phyloP scores from a whole-genome alignment of 2,113 vertebrate genomes.

The Ptilorrhoa leucosticta region DNA sequence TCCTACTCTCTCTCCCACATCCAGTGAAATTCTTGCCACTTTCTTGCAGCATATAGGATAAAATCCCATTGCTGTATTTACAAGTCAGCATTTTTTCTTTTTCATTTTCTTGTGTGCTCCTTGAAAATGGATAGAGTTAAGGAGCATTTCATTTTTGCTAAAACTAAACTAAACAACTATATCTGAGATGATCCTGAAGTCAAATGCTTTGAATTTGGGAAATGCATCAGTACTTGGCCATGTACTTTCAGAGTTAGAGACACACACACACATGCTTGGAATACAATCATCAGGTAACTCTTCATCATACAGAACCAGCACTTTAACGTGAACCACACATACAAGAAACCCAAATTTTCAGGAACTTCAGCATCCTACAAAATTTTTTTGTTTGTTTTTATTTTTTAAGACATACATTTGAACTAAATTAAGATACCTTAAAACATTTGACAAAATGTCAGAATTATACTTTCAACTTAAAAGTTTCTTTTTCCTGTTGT shows the following conservation, averaged over 20 bases:
- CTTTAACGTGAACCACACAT: not conserved
- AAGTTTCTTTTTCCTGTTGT: not conserved
- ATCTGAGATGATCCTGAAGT: not conserved
- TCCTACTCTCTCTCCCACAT: not conserved
- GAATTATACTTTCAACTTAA: not conserved
- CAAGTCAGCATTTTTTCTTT: not conserved
- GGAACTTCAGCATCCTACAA: not conserved
- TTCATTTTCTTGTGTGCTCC: not conserved
- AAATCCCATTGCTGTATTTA: not conserved
- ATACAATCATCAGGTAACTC: not conserved
- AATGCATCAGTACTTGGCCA: not conserved
- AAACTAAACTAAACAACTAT: not conserved
- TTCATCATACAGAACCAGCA: not conserved
- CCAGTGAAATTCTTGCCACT: not conserved
- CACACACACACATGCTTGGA: not conserved
- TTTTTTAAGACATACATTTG: not conserved
- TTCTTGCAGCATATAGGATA: not conserved
- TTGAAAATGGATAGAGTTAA: not conserved
- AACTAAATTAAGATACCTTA: not conserved
- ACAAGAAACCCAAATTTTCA: not conserved
- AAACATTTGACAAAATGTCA: not conserved
- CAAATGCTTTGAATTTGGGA: not conserved
- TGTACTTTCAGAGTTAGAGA: not conserved
- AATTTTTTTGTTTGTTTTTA: not conserved
- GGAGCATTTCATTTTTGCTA: not conserved